Conservation (phyloP, 2,888 invertebrate genomes). For the Pandemis heparana region DNA sequence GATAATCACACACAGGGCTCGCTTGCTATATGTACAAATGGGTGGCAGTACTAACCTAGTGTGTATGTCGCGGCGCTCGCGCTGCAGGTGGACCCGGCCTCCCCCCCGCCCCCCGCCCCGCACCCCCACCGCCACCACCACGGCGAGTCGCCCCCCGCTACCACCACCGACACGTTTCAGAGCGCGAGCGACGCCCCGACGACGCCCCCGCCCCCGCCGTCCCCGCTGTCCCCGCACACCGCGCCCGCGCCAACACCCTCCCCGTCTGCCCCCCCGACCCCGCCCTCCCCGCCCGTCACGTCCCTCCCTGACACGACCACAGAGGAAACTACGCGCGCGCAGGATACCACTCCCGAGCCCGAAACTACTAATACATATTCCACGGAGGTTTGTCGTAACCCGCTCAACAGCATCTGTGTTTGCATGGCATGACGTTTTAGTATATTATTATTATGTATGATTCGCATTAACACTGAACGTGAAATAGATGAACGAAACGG, state of each 20-base stretch:
- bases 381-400: constrained; percentile 83
- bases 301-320: constrained; percentile 51
- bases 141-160: constrained; percentile 66
- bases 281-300: constrained; percentile 45
- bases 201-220: constrained; percentile 52
- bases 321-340: constrained; percentile 64
- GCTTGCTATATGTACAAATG: constrained; percentile 48
- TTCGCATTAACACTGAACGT: neutral
- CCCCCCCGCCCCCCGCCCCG: constrained; percentile 56
- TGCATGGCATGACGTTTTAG: constrained; percentile 54
- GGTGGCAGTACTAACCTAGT: constrained; percentile 80
- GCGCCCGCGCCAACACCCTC: constrained; percentile 32
- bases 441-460: constrained; percentile 45
- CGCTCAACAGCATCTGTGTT: constrained; percentile 66
- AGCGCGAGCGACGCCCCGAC: constrained; percentile 67
- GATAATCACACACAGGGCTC: constrained; percentile 72
- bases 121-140: constrained; percentile 81
- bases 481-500: too few species aligned
- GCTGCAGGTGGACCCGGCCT: constrained; percentile 71
- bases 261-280: constrained; percentile 42
- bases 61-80: constrained; percentile 73
- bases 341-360: constrained; percentile 70
- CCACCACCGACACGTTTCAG: constrained; percentile 81
- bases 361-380: constrained; percentile 77
- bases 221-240: constrained; percentile 45